Percentiles rank a stretch among this genome's conserved stretches.
Evolutionary conservation across 2,113 vertebrate genomes (phyloP).

Genomic region (Saccopteryx bilineata): DNA sequence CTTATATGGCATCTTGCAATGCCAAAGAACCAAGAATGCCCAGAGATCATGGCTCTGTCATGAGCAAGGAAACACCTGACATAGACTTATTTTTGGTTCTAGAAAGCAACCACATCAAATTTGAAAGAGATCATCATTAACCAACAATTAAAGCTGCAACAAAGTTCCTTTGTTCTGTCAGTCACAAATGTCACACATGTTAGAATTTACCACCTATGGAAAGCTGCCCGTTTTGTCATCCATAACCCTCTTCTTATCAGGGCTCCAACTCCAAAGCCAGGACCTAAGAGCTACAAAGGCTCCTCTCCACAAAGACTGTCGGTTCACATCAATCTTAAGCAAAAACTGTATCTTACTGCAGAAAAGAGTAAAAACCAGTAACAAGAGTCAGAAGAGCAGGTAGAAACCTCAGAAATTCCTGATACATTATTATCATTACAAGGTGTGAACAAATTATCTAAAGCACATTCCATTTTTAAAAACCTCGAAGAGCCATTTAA

Average conservation of each 20-base stretch:
- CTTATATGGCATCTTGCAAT: not conserved
- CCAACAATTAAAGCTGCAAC: slow-evolving; percentile 70
- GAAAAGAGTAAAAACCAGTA: not conserved
- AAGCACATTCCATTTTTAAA: slow-evolving; percentile 23
- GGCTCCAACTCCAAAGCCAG: not conserved
- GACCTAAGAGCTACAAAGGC: not conserved
- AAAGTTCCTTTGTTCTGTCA: slow-evolving; percentile 74
- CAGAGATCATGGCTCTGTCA: slow-evolving; percentile 59
- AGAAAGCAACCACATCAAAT: slow-evolving; percentile 67
- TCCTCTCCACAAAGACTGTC: not conserved
- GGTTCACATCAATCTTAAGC: not conserved
- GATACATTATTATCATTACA: not conserved
- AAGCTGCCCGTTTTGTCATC: not conserved
- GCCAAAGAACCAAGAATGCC: slow-evolving; percentile 51
- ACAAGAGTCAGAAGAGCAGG: not conserved
- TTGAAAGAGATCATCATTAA: slow-evolving; percentile 65
- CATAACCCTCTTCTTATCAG: not conserved
- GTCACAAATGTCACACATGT: slow-evolving; percentile 30
- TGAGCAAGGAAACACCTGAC: slow-evolving; percentile 68
- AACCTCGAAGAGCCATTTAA: not conserved
- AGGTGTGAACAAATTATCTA: slow-evolving; percentile 50
- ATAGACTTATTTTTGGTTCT: slow-evolving; percentile 70
- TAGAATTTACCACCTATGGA: not conserved
- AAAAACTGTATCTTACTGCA: not conserved
- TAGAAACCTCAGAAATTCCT: slow-evolving; percentile 1